Base-by-base conservation (phyloP, 2,113 vertebrate genomes). In the Todiramphus chloris region DNA sequence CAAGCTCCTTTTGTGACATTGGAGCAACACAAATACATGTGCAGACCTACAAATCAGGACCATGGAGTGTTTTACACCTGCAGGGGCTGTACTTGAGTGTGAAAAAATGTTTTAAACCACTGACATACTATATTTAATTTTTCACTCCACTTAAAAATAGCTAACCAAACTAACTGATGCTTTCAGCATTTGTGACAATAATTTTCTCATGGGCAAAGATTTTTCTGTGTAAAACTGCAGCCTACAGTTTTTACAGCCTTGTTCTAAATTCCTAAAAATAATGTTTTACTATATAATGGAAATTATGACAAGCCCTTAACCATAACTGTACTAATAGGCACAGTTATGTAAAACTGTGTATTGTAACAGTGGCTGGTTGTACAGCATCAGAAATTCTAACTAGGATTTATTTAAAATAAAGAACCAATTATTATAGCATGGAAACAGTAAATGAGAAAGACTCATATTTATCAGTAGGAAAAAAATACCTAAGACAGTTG, bases 121-220 rank as follows among this genome's bases (percentile, higher is more conserved):
- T 46, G 56, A 92, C 67, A 64, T 76, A 76, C 67, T 83, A 51
- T 68, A 83, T 86, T 93, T 83, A 88, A 78, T 75, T 89, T 87
- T 95, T 92, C 39, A 72, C 51, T 81, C 62, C 64, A 89, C 68
- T 94, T 96, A 88, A 95, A 96, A 97, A 93, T 83, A 90, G 62
- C 63, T 84, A 83, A 41, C 11, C 59, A 78, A 70, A 95, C 43
- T 87, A 39, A 70, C 59, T 66, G 87, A 94, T 90, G 48, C 79
- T 93, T 94, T 96, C 68, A 88, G 64, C 41, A 70, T 83, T 96
- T 93, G 55, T 90, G 83, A 96, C 82, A 97, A 91, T 76, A 85
- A 96, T 96, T 96, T 95, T 97, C 82, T 96, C 84, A 53, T 23
- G 64, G 81, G 74, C 4, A 5, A 69, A 96, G 63, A 95, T 70